Conservation (phyloP, 2,113 vertebrate genomes). For the Chloropsis cyanopogon region DNA sequence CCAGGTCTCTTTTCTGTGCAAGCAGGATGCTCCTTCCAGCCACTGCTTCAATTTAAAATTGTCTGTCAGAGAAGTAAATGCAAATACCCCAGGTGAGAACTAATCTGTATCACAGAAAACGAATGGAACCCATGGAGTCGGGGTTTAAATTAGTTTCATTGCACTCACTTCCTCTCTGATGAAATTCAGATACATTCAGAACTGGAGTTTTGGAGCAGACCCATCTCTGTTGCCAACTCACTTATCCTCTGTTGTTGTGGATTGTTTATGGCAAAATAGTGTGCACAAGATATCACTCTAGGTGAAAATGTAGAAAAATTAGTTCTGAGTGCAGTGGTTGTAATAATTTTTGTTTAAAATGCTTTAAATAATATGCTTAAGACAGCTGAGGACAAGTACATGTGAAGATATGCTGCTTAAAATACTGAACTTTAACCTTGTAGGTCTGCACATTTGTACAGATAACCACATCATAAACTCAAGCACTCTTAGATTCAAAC, state of each 20-base stretch:
- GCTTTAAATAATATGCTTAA: background rate
- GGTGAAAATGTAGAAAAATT: constrained; percentile 12
- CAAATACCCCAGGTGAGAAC: background rate
- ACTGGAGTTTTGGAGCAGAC: background rate
- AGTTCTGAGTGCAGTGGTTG: background rate
- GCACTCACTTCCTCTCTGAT: background rate
- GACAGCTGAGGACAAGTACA: background rate
- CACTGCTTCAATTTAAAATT: background rate
- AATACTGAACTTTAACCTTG: background rate
- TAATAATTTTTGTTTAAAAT: background rate
- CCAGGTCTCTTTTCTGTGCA: background rate
- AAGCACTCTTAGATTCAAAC: background rate
- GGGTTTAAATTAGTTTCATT: background rate
- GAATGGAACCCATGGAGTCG: background rate
- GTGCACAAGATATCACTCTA: background rate
- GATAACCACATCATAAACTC: background rate
- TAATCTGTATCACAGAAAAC: background rate
- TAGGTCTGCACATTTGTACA: background rate
- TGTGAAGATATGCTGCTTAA: background rate
- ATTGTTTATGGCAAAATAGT: background rate
- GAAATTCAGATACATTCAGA: background rate
- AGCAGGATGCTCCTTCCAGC: background rate
- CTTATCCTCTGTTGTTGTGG: background rate
- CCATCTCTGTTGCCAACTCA: background rate
- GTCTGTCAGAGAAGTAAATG: background rate